phyloP scores from a whole-genome alignment of 2,888 invertebrate genomes.

The Herminia tarsipennalis region DNA sequence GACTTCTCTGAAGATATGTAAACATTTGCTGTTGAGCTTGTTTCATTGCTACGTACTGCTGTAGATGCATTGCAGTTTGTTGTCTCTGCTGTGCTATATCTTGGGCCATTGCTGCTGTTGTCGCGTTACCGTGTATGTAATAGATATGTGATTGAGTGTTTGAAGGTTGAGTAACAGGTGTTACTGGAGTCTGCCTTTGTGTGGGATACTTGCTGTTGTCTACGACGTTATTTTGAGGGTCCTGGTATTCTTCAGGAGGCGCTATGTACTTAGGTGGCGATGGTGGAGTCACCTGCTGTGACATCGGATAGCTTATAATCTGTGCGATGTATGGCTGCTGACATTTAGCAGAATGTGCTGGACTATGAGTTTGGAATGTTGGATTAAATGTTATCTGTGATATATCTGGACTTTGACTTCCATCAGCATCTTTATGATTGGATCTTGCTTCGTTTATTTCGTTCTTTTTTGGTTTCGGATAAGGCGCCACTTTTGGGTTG shows the following conservation, averaged over 20 bases:
- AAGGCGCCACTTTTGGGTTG: slow-evolving; percentile 76
- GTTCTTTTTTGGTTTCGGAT: slow-evolving; percentile 72
- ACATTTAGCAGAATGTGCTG: slow-evolving; percentile 72
- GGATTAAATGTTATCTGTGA: slow-evolving; percentile 82
- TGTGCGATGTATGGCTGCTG: slow-evolving; percentile 82
- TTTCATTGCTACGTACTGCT: slow-evolving; percentile 84
- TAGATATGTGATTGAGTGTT: slow-evolving; percentile 73
- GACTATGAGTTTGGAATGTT: slow-evolving; percentile 83
- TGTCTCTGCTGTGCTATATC: slow-evolving; percentile 78
- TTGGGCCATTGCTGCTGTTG: slow-evolving; percentile 60
- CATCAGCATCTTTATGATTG: slow-evolving; percentile 60
- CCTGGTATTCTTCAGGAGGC: slow-evolving; percentile 81
- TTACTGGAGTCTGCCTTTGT: slow-evolving; percentile 53
- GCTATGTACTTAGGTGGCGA: slow-evolving; percentile 78
- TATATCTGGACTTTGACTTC: slow-evolving; percentile 64
- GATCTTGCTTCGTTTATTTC: slow-evolving; percentile 65
- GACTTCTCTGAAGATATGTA: slow-evolving; percentile 73
- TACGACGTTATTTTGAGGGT: slow-evolving; percentile 68
- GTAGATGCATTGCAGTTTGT: slow-evolving; percentile 79
- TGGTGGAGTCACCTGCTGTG: slow-evolving; percentile 78
- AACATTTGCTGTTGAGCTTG: slow-evolving; percentile 84
- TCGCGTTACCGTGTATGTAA: slow-evolving; percentile 75
- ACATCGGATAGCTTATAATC: slow-evolving; percentile 78
- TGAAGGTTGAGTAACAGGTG: slow-evolving; percentile 48
- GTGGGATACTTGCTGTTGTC: slow-evolving; percentile 60